A percentile compares a stretch with the other conserved stretches of the same genome.
These are phyloP conservation scores for Tetragnatha versicolor DNA, from an alignment of 1,140 invertebrate genomes.

Conservation along the genomic window DNA sequence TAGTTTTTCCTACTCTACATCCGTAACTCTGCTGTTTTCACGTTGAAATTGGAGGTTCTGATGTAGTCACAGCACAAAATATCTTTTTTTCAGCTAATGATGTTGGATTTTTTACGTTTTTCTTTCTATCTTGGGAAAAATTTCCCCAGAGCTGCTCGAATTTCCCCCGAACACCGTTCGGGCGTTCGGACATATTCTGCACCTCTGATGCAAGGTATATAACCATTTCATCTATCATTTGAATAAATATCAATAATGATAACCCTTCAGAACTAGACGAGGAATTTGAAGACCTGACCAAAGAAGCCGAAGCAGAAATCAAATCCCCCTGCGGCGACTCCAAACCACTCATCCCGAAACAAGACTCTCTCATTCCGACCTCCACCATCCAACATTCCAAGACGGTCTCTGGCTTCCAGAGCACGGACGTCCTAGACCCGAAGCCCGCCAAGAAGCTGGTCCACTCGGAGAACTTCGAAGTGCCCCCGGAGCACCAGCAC, in stretches of 20 bases:
- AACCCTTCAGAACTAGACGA: slow-evolving; percentile 12
- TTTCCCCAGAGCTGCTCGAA: too few relatives aligned
- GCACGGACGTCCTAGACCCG: not conserved
- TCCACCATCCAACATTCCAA: slow-evolving; percentile 51
- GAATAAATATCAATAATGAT: not conserved
- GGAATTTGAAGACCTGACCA: slow-evolving; percentile 24
- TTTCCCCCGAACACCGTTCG: too few relatives aligned
- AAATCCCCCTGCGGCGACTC: not conserved
- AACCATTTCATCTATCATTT: not conserved
- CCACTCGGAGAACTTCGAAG: slow-evolving; percentile 45
- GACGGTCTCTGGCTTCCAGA: slow-evolving; percentile 43
- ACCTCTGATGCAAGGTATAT: not conserved
- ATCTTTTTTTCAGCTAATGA: too few relatives aligned
- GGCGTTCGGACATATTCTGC: too few relatives aligned
- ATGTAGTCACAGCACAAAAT: too few relatives aligned
- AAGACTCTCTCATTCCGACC: slow-evolving; percentile 43
- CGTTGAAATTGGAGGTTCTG: too few relatives aligned
- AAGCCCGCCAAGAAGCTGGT: slow-evolving; percentile 20
- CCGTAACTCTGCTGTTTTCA: too few relatives aligned
- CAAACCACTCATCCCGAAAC: slow-evolving; percentile 20
- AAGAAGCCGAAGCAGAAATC: not conserved
- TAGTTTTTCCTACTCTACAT: too few relatives aligned
- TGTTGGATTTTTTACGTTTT: too few relatives aligned
- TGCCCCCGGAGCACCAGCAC: not conserved
- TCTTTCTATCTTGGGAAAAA: too few relatives aligned